phyloP scores from a whole-genome alignment of 2,888 invertebrate genomes.

The Cataglyphis cursor region DNA sequence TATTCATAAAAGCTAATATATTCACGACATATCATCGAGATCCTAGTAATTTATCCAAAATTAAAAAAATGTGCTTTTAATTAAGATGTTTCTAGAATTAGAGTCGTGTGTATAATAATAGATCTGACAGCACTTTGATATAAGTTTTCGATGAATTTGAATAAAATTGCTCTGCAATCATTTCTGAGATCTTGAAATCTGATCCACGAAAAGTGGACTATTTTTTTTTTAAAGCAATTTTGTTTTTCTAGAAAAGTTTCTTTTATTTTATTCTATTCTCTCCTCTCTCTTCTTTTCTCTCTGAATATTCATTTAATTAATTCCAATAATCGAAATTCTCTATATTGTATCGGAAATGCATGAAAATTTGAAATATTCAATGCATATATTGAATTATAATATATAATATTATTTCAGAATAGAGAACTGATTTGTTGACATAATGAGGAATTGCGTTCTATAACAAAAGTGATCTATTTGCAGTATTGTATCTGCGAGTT shows the following conservation, averaged over 20 bases:
- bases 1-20: too few species aligned
- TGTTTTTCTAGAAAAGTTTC: neutral
- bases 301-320: neutral
- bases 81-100: too few species aligned
- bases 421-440: neutral
- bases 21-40: too few species aligned
- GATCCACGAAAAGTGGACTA: neutral
- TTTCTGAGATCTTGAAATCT: neutral
- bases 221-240: neutral
- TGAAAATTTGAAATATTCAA: neutral
- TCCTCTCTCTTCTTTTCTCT: neutral
- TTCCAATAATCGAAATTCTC: slow-evolving; percentile 7
- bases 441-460: slow-evolving; percentile 38
- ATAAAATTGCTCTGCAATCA: neutral
- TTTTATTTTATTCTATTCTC: neutral
- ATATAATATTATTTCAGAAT: neutral
- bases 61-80: too few species aligned
- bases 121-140: neutral
- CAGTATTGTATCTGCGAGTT: slow-evolving; percentile 35
- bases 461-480: slow-evolving; percentile 47
- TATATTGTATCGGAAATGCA: neutral
- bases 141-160: neutral
- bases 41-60: too few species aligned
- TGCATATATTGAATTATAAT: slow-evolving; percentile 15
- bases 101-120: neutral